phyloP scores from a whole-genome alignment of 2,113 vertebrate genomes.

The Syrmaticus mikado region DNA sequence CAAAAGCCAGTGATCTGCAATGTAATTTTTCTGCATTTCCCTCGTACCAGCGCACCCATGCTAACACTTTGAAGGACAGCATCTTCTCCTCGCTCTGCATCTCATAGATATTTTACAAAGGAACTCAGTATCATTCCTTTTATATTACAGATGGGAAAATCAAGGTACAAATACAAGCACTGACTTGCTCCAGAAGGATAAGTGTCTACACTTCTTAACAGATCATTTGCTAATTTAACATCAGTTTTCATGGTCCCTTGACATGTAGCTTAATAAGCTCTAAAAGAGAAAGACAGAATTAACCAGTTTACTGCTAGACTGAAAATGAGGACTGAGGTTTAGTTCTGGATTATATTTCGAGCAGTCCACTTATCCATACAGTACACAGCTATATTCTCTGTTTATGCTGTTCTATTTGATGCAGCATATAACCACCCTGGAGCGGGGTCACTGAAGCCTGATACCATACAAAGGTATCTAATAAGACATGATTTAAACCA shows the following conservation, averaged over 20 bases:
- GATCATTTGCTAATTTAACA: background rate
- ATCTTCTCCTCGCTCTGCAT: background rate
- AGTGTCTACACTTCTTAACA: background rate
- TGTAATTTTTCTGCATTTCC: background rate
- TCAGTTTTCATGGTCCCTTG: background rate
- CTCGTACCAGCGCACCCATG: rapidly evolving
- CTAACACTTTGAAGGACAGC: background rate
- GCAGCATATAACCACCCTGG: background rate
- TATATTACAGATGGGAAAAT: background rate
- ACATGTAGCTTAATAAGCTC: background rate
- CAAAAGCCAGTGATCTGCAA: background rate
- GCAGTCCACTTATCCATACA: background rate
- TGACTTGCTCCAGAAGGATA: background rate
- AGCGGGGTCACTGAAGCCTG: background rate
- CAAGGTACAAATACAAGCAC: background rate
- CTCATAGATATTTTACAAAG: background rate
- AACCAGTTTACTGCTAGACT: background rate
- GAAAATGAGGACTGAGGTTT: background rate
- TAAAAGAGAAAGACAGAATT: background rate
- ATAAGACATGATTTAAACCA: background rate
- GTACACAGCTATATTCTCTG: background rate
- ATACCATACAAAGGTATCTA: background rate
- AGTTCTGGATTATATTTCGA: background rate
- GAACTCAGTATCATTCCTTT: background rate
- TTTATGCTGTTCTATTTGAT: background rate